A percentile compares a stretch with the other conserved stretches of the same genome.
Conservation (phyloP, 2,113 vertebrate species). For the Crotalus tigris region DNA sequence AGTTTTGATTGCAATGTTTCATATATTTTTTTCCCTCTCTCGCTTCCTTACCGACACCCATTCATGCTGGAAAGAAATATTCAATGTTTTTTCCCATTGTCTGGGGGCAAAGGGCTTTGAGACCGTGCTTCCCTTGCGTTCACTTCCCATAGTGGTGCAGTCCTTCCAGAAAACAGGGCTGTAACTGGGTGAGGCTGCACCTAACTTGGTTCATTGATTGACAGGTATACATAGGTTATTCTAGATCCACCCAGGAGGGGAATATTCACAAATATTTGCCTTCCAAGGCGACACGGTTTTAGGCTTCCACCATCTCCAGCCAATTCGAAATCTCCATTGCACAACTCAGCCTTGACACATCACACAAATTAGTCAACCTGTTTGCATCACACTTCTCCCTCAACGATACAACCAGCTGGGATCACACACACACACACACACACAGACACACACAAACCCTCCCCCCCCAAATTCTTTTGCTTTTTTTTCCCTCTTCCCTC, state of each 20-base stretch:
- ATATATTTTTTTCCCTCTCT: background rate
- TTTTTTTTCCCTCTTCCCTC: background rate
- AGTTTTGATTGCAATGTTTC: background rate
- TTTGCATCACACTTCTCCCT: background rate
- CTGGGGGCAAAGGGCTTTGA: background rate
- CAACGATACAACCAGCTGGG: background rate
- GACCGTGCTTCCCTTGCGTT: fast-evolving
- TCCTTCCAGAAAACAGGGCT: background rate
- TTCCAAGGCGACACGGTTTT: background rate
- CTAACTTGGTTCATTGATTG: background rate
- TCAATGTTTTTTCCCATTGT: background rate
- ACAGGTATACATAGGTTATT: background rate
- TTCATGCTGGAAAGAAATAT: background rate
- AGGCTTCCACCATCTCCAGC: background rate
- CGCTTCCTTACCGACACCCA: background rate
- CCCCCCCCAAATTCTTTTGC: too few species aligned
- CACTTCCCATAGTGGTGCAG: background rate
- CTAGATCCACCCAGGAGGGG: background rate
- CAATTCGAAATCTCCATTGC: background rate
- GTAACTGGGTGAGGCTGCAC: background rate
- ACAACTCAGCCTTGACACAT: background rate
- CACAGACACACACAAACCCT: background rate
- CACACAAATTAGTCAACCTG: background rate
- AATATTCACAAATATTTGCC: background rate
- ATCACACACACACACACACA: background rate